Evolutionary conservation across 2,113 vertebrate genomes (phyloP), one percentile per base, ranked within the genome.

Genomic region (Lophura nycthemera): DNA sequence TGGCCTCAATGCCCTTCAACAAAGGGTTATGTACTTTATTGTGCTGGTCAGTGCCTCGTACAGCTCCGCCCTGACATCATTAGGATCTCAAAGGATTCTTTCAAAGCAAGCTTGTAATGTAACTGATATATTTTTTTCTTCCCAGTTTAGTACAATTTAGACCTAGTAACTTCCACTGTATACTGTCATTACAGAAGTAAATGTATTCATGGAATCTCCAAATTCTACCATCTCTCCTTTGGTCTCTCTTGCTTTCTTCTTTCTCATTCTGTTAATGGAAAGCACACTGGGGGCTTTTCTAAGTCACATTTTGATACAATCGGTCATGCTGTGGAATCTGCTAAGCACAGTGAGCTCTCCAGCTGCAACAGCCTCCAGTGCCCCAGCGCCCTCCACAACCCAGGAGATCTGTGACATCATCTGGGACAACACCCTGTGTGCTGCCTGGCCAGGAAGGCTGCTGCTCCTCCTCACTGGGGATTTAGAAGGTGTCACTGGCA

Each of bases 401-500:
- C 72, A 25, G 45, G 72, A 83, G 52, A 77, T 61, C 30, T 52
- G 40, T 83, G 87, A 90, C 60, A 84, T 84, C 67, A 81, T 54
- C 60, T 84, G 89, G 67, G 77, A 80, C 56, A 70, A 76, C 69
- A 90, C 22, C 67, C 65, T 73, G 47, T 70, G 59, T 78, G 73
- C 32, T 8, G 3, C 74, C 69, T 66, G 77, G 48, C 63, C 74
- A 32, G 40, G 80, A 80, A 89, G 34, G 36, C 29, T 69, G 56
- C 60, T 76, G 25, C 30, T 88, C 50, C 69, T 90, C 63, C 89
- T 92, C 65, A 71, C 69, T 17, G 8, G 56, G 71, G 87, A 65
- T 80, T 87, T 86, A 80, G 94, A 92, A 92, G 93, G 48, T 78
- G 75, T 88, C 92, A 94, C 90, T 92, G 88, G 86, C 90, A 43